Conservation (phyloP, 1,140 invertebrate species). For the Triops cancriformis region DNA sequence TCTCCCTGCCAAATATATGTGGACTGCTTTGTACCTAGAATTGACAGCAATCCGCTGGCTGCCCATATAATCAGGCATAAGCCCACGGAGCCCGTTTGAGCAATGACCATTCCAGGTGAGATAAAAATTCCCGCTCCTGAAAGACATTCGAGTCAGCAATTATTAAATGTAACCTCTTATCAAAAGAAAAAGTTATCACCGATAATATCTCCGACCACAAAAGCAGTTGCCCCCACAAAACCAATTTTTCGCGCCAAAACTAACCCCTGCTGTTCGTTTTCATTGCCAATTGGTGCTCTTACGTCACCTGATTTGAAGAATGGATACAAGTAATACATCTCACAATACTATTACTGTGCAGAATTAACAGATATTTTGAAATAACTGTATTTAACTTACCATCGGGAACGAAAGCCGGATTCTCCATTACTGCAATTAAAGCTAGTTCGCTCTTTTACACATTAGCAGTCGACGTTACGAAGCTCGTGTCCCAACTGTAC, state of each 20-base stretch:
- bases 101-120: constrained; percentile 69
- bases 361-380: too few species aligned
- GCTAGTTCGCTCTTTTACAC: too few species aligned
- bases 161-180: too few species aligned
- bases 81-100: constrained; percentile 70
- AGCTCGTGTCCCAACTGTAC: too few species aligned
- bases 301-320: neutral
- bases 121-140: constrained; percentile 87
- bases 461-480: too few species aligned
- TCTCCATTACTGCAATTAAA: neutral
- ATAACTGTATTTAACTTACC: neutral
- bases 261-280: constrained; percentile 41
- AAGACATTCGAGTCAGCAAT: too few species aligned
- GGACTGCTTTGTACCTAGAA: constrained; percentile 57
- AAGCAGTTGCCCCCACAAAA: constrained; percentile 65
- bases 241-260: constrained; percentile 67
- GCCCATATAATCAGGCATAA: constrained; percentile 74
- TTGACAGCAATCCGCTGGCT: constrained; percentile 67
- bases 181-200: too few species aligned
- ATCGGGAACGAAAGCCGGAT: neutral
- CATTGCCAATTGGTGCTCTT: neutral
- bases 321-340: too few species aligned
- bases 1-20: constrained; percentile 9
- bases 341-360: too few species aligned
- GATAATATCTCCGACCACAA: constrained; percentile 76